Base-by-base conservation (phyloP, 2,888 invertebrate genomes). In the Agrenia bidenticulata region DNA sequence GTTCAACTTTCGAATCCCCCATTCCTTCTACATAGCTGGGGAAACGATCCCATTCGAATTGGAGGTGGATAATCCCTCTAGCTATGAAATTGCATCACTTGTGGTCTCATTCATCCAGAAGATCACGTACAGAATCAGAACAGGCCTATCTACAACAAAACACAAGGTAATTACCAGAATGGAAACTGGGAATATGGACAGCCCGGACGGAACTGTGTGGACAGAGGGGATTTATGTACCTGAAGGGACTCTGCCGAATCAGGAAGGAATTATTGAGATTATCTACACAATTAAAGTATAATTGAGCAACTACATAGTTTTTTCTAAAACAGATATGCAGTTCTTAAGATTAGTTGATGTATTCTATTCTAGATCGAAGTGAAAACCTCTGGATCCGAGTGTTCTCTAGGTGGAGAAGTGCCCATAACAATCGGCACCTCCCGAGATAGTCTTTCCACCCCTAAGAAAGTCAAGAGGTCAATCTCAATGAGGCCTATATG, bases 31-130 rank as follows among this genome's bases (percentile, higher is more conserved):
- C 23, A 42, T 62, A 15, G 42, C 55, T n/a, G 62, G 62, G 1
- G 62, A 62, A 56, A 54, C 53, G 32, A 56, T 62, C n/a, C 62
- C 62, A 0, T 62, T 62, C 24, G 42, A 27, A 42, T 24, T 62
- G 15, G 62, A 62, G 21, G 27, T 62, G 11, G 62, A 62, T 15
- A 62, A 62, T 21, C 62, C 62, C 2, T 15, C 2, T 7, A 26
- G 55, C 19, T 39, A 62, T 32, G 62, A 62, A 45, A 62, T 62
- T 37, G 17, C 13, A 9, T 45, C 7, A 9, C 42, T 62, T 26
- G 15, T 17, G 2, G 56, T 62, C n/a, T 23, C 49, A 4, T 27
- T 62, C 13, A 55, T 62, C 15, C 62, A 56, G 32, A 56, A 37
- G 49, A 56, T 49, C 9, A 62, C 23, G 19, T 62, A 56, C 21